Base-by-base conservation (phyloP, 2,113 vertebrate species). In the Bucco capensis region DNA sequence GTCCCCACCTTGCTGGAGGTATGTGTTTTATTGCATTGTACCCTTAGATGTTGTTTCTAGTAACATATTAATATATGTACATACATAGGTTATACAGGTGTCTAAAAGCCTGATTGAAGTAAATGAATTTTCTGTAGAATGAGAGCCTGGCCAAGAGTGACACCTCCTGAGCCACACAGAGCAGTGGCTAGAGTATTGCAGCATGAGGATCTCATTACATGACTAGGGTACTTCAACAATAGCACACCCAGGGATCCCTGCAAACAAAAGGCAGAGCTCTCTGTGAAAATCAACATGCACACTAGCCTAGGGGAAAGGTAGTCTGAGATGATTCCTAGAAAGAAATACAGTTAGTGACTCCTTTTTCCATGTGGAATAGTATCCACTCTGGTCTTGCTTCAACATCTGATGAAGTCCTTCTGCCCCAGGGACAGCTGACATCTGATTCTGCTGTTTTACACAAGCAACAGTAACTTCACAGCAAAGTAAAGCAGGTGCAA, bases 21-120 rank as follows among this genome's bases (percentile, higher is more conserved):
- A 37, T 0, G 0, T 10, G 3, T 42, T 44, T 14, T 35, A 18
- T 5, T 11, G 7, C 16, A 22, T 28, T 2, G 2, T 25, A n/a
- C 24, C 19, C 37, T 12, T 25, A 58, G 10, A 19, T 15, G 11
- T 6, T 27, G 10, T 21, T 82, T 51, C 49, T n/a, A 60, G 19
- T 22, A 33, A 50, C 0, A 1, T 5, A 11, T 15, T 33, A 27
- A 37, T 4, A 7, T 1, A 31, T 7, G 9, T 13, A 21, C 14
- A 23, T 7, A 5, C 1, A 10, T 22, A 8, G 9, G 11, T 35
- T 44, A 28, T 0, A 15, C 0, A n/a, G 28, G 23, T 28, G 56
- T 30, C 56, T 22, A 35, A 57, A 69, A 62, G 56, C 10, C 51
- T 9, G 5, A 24, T 28, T 28, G 31, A 44, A 56, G 40, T 40